A percentile compares a stretch with the other conserved stretches of the same genome.
These are phyloP conservation scores for Panopea generosa DNA, from an alignment of 2,888 invertebrate genomes.

Conservation along the genomic window DNA sequence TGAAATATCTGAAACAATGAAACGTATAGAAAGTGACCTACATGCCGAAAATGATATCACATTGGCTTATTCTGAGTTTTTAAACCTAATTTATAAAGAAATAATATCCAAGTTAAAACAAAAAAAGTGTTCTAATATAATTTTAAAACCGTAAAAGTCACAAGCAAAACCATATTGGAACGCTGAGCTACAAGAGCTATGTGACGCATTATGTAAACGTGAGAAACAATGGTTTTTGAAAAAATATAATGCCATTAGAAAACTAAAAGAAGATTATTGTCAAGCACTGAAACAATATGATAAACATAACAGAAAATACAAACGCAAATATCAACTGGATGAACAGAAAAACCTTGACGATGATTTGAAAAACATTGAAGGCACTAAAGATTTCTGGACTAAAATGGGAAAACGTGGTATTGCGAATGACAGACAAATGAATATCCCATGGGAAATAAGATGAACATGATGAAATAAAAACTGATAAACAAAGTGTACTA, in stretches of 20 bases:
- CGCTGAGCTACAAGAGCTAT: constrained; percentile 2
- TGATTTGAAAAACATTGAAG: constrained; percentile 1
- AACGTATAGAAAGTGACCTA: background rate
- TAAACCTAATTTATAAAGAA: background rate
- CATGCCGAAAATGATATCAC: background rate
- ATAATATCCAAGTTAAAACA: background rate
- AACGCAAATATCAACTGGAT: constrained; percentile 7
- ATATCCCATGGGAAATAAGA: constrained; percentile 1
- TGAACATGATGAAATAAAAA: background rate
- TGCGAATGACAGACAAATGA: background rate
- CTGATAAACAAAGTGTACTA: constrained; percentile 5
- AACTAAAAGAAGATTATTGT: background rate
- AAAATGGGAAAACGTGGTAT: constrained; percentile 1
- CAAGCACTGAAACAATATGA: background rate
- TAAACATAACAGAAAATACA: constrained; percentile 13
- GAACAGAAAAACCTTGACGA: constrained; percentile 2
- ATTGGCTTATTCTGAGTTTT: background rate
- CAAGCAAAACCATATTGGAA: constrained; percentile 13
- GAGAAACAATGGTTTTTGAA: background rate
- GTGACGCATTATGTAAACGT: constrained; percentile 6
- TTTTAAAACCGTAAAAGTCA: constrained; percentile 1
- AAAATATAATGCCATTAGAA: background rate
- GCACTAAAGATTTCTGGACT: constrained; percentile 5
- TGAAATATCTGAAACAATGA: background rate
- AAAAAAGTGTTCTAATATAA: background rate